These are phyloP conservation scores for Myocastor coypus DNA, from an alignment of 2,113 vertebrate genomes.

Conservation along the genomic window DNA sequence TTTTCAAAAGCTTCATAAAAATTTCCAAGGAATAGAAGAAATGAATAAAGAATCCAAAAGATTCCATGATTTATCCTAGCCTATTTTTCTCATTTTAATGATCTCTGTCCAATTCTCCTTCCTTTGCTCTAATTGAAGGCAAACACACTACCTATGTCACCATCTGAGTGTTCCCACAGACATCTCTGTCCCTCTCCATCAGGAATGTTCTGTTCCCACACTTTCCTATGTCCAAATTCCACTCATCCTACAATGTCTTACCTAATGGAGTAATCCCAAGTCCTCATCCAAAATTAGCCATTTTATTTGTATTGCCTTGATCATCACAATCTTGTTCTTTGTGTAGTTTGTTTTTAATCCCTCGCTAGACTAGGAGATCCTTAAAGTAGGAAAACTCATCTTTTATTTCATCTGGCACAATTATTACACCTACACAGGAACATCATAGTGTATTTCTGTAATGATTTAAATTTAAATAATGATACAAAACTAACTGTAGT, in stretches of 20 bases:
- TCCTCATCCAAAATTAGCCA: background rate
- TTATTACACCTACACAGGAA: background rate
- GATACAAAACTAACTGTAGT: background rate
- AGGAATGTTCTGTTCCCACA: background rate
- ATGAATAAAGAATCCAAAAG: background rate
- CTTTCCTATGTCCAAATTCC: background rate
- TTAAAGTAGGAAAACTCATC: background rate
- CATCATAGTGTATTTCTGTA: background rate
- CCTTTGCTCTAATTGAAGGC: background rate
- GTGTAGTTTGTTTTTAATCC: background rate
- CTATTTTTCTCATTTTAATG: background rate
- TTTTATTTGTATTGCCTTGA: background rate
- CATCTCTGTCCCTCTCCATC: background rate
- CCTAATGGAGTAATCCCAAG: background rate
- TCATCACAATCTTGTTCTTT: background rate
- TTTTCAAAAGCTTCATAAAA: slow-evolving; percentile 16
- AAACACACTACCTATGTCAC: background rate
- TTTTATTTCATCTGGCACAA: background rate
- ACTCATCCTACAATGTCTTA: too few relatives aligned
- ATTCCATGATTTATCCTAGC: background rate
- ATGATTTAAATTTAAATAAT: background rate
- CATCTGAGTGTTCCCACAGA: background rate
- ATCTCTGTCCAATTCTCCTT: background rate
- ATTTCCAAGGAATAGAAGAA: background rate
- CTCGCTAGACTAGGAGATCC: background rate